These are phyloP conservation scores for Melitaea cinxia DNA, from an alignment of 1,140 invertebrate species.

Conservation along the genomic window DNA sequence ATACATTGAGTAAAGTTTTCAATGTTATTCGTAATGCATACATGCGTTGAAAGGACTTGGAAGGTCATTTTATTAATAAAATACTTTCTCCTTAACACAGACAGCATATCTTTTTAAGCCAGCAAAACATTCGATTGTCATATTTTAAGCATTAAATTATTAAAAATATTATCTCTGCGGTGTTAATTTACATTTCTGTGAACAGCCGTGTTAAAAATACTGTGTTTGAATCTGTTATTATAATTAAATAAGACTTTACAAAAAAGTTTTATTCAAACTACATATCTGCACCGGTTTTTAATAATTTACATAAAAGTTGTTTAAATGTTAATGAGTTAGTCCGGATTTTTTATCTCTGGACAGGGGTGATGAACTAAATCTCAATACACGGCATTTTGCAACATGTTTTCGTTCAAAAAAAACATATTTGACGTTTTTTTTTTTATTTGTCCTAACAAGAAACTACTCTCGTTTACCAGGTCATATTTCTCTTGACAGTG, in stretches of 20 bases:
- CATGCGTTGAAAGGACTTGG: too few relatives aligned
- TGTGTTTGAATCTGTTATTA: slow-evolving; percentile 1
- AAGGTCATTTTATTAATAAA: too few relatives aligned
- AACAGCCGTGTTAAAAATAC: neutral
- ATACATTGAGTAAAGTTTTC: too few relatives aligned
- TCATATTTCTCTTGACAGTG: too few relatives aligned
- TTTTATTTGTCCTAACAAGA: too few relatives aligned
- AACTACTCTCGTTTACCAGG: too few relatives aligned
- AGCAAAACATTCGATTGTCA: neutral
- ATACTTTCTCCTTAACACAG: too few relatives aligned
- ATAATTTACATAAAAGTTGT: slow-evolving; percentile 74
- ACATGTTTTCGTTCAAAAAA: slow-evolving; percentile 30
- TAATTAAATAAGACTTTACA: neutral
- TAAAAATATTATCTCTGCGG: neutral
- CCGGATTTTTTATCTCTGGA: slow-evolving; percentile 62
- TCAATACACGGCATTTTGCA: slow-evolving; percentile 49
- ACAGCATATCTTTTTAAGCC: neutral
- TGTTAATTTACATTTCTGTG: neutral
- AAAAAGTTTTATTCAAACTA: slow-evolving; percentile 24
- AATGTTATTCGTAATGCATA: too few relatives aligned
- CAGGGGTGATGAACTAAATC: slow-evolving; percentile 43
- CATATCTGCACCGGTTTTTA: slow-evolving; percentile 35
- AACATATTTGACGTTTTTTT: neutral
- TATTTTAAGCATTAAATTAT: neutral
- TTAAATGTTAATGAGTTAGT: slow-evolving; percentile 73